Evolutionary conservation across 2,888 invertebrate genomes (phyloP).

Genomic region (Leucoptera coffeella): DNA sequence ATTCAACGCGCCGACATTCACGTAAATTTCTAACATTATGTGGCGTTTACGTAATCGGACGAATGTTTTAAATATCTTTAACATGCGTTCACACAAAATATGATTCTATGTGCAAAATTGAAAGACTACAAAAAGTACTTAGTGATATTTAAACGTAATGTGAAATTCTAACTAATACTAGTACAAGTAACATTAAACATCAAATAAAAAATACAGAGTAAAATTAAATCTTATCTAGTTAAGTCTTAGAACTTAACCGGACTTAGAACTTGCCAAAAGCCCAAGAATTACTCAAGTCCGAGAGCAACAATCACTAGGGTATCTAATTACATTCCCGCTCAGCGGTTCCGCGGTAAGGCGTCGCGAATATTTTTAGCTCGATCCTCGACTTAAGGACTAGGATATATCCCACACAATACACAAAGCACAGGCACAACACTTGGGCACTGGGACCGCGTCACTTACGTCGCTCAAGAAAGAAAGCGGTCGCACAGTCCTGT

Average conservation of each 20-base stretch:
- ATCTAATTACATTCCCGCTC: too few relatives aligned
- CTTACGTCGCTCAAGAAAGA: slow-evolving; percentile 51
- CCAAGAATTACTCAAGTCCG: too few relatives aligned
- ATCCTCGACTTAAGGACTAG: slow-evolving; percentile 8
- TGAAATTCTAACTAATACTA: not conserved
- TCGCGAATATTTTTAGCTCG: slow-evolving; percentile 23
- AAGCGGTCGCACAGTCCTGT: slow-evolving; percentile 45
- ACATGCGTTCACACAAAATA: not conserved
- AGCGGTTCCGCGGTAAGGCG: slow-evolving; percentile 20
- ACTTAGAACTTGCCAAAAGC: too few relatives aligned
- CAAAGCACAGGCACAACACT: slow-evolving; percentile 1
- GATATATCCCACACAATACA: not conserved
- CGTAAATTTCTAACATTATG: slow-evolving; percentile 18
- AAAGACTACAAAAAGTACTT: not conserved
- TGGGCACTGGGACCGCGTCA: slow-evolving; percentile 15
- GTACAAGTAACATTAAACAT: too few relatives aligned
- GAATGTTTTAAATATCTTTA: not conserved
- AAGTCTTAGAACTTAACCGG: too few relatives aligned
- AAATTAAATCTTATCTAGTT: too few relatives aligned
- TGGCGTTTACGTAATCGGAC: slow-evolving; percentile 5
- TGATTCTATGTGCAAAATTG: not conserved
- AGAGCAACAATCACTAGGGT: too few relatives aligned
- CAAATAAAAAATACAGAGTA: too few relatives aligned
- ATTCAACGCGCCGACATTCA: slow-evolving; percentile 15
- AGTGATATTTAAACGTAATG: not conserved